phyloP scores from a whole-genome alignment of 2,113 vertebrate genomes.

The Phaetusa simplex region DNA sequence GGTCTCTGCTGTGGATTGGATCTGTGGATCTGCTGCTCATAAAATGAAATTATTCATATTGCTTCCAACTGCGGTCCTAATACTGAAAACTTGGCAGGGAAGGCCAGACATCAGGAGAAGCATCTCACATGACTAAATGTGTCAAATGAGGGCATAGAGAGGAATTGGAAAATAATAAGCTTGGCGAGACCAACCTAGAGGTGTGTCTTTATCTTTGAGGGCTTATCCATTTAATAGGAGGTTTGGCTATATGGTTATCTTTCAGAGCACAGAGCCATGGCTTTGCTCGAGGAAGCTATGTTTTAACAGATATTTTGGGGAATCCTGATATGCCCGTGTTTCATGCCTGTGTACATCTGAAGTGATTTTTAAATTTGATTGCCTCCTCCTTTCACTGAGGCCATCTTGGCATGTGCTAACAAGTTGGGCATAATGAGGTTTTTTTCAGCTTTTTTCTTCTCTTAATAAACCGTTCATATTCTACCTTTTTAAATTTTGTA shows the following conservation, averaged over 20 bases:
- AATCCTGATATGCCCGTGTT: neutral
- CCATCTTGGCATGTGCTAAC: neutral
- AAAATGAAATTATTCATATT: neutral
- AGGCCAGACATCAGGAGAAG: neutral
- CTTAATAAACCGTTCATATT: neutral
- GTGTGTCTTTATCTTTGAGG: neutral
- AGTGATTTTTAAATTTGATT: neutral
- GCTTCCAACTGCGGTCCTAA: neutral
- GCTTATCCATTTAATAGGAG: neutral
- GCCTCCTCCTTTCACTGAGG: neutral
- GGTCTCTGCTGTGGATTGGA: neutral
- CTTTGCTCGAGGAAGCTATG: neutral
- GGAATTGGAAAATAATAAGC: neutral
- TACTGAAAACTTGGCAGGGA: constrained; percentile 14
- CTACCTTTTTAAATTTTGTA: neutral
- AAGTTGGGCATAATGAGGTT: fast-evolving
- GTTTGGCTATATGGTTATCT: neutral
- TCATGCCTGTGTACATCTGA: neutral
- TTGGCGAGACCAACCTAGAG: neutral
- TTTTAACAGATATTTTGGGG: neutral
- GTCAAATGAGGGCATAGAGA: neutral
- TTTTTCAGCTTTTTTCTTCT: neutral
- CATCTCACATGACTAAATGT: neutral
- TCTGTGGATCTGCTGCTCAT: neutral
- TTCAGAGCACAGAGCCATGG: neutral